These are phyloP conservation scores for Hycleus phaleratus DNA, from an alignment of 1,140 invertebrate genomes.

Conservation along the genomic window DNA sequence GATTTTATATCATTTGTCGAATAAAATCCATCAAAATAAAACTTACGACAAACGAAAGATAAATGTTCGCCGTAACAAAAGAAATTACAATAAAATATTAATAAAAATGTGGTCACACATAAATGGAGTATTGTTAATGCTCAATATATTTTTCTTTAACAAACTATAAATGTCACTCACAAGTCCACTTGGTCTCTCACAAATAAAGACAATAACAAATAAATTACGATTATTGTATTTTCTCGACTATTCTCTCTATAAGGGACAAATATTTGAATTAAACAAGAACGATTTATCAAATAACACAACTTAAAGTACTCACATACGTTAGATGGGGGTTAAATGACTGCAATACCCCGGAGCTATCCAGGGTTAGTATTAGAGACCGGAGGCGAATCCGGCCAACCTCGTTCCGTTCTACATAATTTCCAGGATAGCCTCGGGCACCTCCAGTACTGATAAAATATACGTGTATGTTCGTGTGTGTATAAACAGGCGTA, in stretches of 20 bases:
- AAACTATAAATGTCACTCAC: too few relatives aligned
- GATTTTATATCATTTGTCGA: too few relatives aligned
- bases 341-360: neutral
- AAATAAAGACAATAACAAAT: too few relatives aligned
- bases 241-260: neutral
- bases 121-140: too few relatives aligned
- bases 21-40: too few relatives aligned
- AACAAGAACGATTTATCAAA: too few relatives aligned
- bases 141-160: too few relatives aligned
- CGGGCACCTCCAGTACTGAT: slow-evolving; percentile 20
- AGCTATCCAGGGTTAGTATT: slow-evolving; percentile 21
- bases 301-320: neutral
- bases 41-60: too few relatives aligned
- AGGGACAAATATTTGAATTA: neutral
- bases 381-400: slow-evolving; percentile 22
- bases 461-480: slow-evolving; percentile 22
- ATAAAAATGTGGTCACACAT: too few relatives aligned
- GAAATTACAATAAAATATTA: too few relatives aligned
- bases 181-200: too few relatives aligned
- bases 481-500: slow-evolving; percentile 25
- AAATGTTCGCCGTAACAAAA: too few relatives aligned
- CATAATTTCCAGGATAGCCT: slow-evolving; percentile 27
- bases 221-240: neutral
- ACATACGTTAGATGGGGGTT: neutral
- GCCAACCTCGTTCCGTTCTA: slow-evolving; percentile 27